Conservation (phyloP, 2,888 invertebrate species). For the Napeogenes inachia region DNA sequence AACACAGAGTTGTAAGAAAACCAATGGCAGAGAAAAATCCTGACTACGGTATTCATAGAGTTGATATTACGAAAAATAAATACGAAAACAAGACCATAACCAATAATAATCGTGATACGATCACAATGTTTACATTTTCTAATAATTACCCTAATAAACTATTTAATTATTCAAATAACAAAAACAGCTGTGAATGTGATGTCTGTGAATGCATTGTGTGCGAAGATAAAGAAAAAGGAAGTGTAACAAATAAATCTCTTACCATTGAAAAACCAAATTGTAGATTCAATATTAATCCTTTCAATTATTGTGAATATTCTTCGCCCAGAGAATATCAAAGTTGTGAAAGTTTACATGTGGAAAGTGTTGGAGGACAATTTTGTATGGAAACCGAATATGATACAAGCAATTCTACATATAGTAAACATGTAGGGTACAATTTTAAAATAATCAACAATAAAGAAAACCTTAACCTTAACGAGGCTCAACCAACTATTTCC, state of each 20-base stretch:
- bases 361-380: slow-evolving; percentile 14
- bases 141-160: slow-evolving; percentile 27
- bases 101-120: slow-evolving; percentile 30
- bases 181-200: slow-evolving; percentile 35
- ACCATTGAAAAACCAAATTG: slow-evolving; percentile 10
- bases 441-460: slow-evolving; percentile 5
- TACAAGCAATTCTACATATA: slow-evolving; percentile 37
- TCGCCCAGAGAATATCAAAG: slow-evolving; percentile 36
- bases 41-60: slow-evolving; percentile 48
- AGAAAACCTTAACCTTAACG: not conserved
- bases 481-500: not conserved
- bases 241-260: not conserved
- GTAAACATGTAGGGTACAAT: slow-evolving; percentile 23
- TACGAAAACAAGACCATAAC: slow-evolving; percentile 1
- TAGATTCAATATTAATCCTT: slow-evolving; percentile 6
- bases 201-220: slow-evolving; percentile 46
- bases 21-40: slow-evolving; percentile 40
- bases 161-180: slow-evolving; percentile 11
- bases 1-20: slow-evolving; percentile 43
- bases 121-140: slow-evolving; percentile 43
- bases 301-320: slow-evolving; percentile 33
- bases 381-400: slow-evolving; percentile 28
- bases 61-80: slow-evolving; percentile 27
- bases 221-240: slow-evolving; percentile 31
- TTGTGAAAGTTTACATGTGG: slow-evolving; percentile 20